Evolutionary conservation across 2,797 vertebrate species (phyloP).

Genomic region (Bradypodion ventrale): DNA sequence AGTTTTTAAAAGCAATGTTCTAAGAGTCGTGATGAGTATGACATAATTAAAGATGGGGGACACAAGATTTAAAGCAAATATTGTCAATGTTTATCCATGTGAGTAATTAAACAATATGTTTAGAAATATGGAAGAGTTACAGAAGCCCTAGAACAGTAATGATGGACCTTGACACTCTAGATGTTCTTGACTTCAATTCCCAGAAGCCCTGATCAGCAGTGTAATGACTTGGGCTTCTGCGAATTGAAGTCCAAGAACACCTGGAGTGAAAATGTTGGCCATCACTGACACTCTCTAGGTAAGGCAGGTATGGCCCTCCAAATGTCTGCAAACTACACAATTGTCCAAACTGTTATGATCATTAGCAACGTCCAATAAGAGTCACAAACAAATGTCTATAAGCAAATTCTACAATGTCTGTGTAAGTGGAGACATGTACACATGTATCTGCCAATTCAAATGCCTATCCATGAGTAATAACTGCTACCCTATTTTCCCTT

Average conservation of each 20-base stretch:
- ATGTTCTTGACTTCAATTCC: too few species aligned
- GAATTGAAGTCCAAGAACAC: too few species aligned
- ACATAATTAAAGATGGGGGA: not conserved
- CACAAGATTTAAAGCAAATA: not conserved
- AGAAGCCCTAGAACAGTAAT: too few species aligned
- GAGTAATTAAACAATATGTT: not conserved
- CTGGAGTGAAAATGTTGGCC: too few species aligned
- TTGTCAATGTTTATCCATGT: not conserved
- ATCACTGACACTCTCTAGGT: not conserved
- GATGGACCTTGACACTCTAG: too few species aligned
- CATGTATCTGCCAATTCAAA: not conserved
- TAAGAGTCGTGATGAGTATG: not conserved
- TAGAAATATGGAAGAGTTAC: not conserved
- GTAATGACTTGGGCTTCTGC: too few species aligned
- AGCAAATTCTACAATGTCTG: not conserved
- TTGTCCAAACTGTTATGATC: too few species aligned
- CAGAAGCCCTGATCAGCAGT: too few species aligned
- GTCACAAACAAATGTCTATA: not conserved
- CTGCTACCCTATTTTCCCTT: not conserved
- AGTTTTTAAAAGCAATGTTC: too few species aligned
- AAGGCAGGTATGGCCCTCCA: not conserved
- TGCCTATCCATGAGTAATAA: not conserved
- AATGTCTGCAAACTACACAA: not conserved
- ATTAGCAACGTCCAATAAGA: not conserved
- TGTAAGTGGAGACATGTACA: not conserved